Conservation (phyloP, 1,140 invertebrate species). For the Heliconius melpomene region DNA sequence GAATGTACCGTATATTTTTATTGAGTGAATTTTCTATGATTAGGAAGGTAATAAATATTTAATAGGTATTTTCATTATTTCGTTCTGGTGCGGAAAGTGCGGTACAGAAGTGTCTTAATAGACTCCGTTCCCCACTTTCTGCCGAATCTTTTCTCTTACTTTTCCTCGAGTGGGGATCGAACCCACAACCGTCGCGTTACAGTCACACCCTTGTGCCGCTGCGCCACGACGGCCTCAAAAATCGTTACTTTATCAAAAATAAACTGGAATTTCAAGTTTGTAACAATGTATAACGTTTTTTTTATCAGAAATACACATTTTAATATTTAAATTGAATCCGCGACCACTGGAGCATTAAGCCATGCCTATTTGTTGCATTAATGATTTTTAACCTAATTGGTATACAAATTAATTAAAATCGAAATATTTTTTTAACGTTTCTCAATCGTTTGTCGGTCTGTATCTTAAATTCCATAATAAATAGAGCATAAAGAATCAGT, state of each 20-base stretch:
- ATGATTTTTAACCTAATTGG: neutral
- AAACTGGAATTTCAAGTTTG: too few species aligned
- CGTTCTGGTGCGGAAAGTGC: too few species aligned
- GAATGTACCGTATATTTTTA: neutral
- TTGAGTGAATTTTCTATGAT: neutral
- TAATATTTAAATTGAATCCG: neutral
- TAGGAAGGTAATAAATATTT: neutral
- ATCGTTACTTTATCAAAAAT: too few species aligned
- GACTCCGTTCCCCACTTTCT: too few species aligned
- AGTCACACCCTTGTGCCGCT: too few species aligned
- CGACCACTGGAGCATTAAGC: neutral
- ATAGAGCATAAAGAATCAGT: constrained; percentile 34
- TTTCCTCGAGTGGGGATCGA: too few species aligned
- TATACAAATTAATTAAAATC: neutral
- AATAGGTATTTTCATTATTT: too few species aligned
- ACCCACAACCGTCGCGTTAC: too few species aligned
- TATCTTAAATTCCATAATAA: constrained; percentile 19
- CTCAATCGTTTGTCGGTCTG: constrained; percentile 14
- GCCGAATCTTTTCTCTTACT: too few species aligned
- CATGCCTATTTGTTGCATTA: neutral
- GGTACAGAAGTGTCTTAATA: too few species aligned
- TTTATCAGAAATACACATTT: neutral
- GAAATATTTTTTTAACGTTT: constrained; percentile 9
- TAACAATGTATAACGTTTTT: too few species aligned
- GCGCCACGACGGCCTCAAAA: too few species aligned